Evolutionary conservation across 1,140 invertebrate genomes (phyloP).

Genomic region (Aricia agestis): DNA sequence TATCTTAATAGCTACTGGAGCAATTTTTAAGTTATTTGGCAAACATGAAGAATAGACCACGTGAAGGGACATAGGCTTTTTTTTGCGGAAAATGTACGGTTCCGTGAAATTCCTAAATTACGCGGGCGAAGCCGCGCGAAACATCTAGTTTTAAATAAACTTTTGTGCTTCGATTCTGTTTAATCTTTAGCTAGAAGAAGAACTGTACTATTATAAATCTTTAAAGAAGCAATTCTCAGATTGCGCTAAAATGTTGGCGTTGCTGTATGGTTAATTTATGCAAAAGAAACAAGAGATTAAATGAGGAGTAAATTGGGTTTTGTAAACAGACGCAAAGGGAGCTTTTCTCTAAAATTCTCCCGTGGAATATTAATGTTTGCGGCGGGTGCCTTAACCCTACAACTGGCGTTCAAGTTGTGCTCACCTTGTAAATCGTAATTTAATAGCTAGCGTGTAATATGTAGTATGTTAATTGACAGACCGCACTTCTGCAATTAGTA

Average conservation of each 20-base stretch:
- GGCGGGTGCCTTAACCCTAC: background rate
- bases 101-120: too few relatives aligned
- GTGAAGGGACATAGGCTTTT: too few relatives aligned
- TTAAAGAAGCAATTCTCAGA: background rate
- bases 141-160: too few relatives aligned
- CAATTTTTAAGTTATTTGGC: too few relatives aligned
- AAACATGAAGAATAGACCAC: too few relatives aligned
- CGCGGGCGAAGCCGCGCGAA: too few relatives aligned
- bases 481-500: background rate
- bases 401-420: background rate
- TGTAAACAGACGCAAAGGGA: background rate
- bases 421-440: background rate
- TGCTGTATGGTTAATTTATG: background rate
- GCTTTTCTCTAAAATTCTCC: background rate
- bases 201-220: background rate
- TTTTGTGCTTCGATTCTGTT: too few relatives aligned
- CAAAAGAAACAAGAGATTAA: slow-evolving; percentile 6
- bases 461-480: background rate
- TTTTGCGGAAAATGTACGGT: too few relatives aligned
- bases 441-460: background rate
- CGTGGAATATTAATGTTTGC: slow-evolving; percentile 4
- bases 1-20: too few relatives aligned
- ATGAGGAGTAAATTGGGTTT: slow-evolving; percentile 10
- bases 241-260: background rate
- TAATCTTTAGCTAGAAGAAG: too few relatives aligned